These are phyloP conservation scores for Stigmatopora argus DNA, from an alignment of 2,113 vertebrate species.

Conservation along the genomic window DNA sequence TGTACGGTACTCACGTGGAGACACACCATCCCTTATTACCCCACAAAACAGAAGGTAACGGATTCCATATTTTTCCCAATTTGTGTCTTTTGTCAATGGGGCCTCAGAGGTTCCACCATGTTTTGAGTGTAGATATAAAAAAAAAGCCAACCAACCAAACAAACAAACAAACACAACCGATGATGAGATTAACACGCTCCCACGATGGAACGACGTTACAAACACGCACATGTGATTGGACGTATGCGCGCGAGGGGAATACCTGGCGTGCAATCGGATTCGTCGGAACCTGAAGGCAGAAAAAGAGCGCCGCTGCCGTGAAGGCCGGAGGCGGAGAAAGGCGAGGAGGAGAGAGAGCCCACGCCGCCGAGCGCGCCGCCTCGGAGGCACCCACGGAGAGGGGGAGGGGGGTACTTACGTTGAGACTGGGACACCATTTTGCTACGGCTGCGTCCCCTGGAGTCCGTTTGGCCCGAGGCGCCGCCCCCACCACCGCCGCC, in stretches of 20 bases:
- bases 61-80: not conserved
- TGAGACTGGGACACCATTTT: constrained; percentile 97
- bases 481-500: constrained; percentile 45
- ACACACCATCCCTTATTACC: too few relatives aligned
- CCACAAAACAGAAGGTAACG: too few relatives aligned
- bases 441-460: constrained; percentile 86
- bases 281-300: constrained; percentile 93
- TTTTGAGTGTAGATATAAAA: not conserved
- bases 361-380: too few relatives aligned
- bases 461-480: constrained; percentile 81
- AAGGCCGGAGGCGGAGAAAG: constrained; percentile 42
- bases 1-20: too few relatives aligned
- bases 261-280: constrained; percentile 98
- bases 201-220: constrained; percentile 48
- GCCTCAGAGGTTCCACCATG: not conserved
- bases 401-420: constrained; percentile 76
- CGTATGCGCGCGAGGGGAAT: constrained; percentile 70
- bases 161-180: constrained; percentile 21
- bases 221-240: constrained; percentile 40
- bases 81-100: not conserved
- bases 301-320: constrained; percentile 65
- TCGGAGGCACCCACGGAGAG: too few relatives aligned
- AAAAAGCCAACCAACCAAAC: constrained; percentile 12
- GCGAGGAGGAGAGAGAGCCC: not conserved
- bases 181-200: constrained; percentile 56